phyloP scores from a whole-genome alignment of 2,113 vertebrate species.

The Hemiprocne comata region DNA sequence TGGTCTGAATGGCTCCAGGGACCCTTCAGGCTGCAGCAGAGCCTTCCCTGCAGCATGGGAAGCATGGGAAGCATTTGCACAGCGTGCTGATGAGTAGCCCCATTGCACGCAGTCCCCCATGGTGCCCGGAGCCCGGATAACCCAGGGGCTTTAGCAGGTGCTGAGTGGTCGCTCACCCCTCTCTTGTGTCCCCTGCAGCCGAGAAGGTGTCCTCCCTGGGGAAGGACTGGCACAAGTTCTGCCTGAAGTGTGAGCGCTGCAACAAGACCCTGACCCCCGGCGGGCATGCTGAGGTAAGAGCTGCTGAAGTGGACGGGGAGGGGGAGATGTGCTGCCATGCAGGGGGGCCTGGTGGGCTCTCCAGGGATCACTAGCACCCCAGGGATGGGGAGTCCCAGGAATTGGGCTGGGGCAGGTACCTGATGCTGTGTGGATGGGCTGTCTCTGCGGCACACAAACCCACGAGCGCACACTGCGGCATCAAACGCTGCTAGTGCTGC shows the following conservation, averaged over 20 bases:
- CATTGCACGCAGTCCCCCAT: accelerated
- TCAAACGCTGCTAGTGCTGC: not conserved
- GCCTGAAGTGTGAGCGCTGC: constrained; percentile 93
- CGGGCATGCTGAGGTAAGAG: constrained; percentile 89
- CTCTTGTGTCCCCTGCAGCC: not conserved
- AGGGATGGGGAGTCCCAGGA: not conserved
- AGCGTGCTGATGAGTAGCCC: not conserved
- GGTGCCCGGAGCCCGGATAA: not conserved
- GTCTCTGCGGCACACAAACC: accelerated
- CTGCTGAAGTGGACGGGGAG: accelerated
- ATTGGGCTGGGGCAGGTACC: accelerated
- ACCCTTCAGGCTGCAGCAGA: not conserved
- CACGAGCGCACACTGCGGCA: accelerated
- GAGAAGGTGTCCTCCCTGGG: constrained; percentile 88
- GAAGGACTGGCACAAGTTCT: constrained; percentile 97
- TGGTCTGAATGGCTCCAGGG: not conserved
- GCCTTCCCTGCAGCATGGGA: accelerated
- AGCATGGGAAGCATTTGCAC: too few relatives aligned
- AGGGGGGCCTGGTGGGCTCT: not conserved
- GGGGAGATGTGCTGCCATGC: not conserved
- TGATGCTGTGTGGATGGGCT: not conserved
- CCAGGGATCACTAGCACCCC: not conserved
- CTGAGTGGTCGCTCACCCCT: not conserved
- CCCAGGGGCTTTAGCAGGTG: not conserved
- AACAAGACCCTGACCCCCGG: constrained; percentile 91